Percentiles rank a stretch among this genome's conserved stretches.
phyloP scores from a whole-genome alignment of 2,888 invertebrate genomes.

The Drosophila lutescens region DNA sequence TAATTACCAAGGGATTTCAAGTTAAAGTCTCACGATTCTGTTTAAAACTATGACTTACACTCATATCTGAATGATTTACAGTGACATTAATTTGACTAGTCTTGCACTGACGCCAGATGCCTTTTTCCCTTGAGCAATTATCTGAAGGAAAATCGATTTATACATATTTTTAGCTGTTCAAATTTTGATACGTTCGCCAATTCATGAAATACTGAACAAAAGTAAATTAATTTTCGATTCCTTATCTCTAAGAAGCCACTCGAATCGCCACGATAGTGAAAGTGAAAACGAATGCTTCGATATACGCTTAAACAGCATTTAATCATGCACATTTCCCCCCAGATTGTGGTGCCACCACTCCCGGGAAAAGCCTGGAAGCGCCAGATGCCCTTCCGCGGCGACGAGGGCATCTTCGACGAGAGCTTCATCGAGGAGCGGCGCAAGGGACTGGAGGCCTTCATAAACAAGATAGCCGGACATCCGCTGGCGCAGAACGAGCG shows the following conservation, averaged over 20 bases:
- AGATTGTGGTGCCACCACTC: conserved; percentile 99
- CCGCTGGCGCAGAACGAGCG: conserved; percentile 99
- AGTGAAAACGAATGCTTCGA: background rate
- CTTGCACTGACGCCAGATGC: background rate
- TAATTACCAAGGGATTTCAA: no score
- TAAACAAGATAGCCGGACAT: conserved; percentile 99
- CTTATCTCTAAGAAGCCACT: background rate
- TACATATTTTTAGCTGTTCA: no score
- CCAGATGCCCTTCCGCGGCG: conserved; percentile 98
- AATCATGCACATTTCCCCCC: conserved; percentile 33
- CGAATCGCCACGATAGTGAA: background rate
- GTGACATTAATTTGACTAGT: background rate
- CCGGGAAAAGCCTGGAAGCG: conserved; percentile 99
- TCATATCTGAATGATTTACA: no score
- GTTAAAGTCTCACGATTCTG: no score
- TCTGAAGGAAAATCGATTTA: background rate
- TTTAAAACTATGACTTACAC: no score
- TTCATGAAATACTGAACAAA: background rate
- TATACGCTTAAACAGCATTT: background rate
- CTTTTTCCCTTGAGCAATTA: background rate
- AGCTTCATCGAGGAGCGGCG: conserved; percentile 99
- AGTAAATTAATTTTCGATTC: background rate
- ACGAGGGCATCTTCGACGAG: conserved; percentile 99
- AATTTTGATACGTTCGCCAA: no score
- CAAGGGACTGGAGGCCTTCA: conserved; percentile 98